Evolutionary conservation across 2,113 vertebrate genomes (phyloP), one percentile per base, ranked within the genome.

Genomic region (Callipepla californica): DNA sequence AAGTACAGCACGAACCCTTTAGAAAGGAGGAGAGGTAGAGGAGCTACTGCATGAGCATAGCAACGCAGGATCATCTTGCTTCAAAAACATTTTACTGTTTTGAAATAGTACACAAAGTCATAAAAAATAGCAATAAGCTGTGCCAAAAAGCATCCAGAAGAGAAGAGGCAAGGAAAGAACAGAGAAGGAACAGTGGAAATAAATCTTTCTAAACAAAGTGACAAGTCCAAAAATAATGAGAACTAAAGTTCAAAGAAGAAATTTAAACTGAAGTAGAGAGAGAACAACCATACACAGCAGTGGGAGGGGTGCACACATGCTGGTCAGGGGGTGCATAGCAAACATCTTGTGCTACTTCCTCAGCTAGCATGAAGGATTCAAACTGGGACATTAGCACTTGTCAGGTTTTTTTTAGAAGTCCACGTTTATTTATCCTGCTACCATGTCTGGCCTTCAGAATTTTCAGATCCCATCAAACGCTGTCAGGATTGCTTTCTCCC

Each of bases 181-280:
- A 96, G 94, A 97, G 95, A 96, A 97, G 95, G 89, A 97, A 92
- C 95, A 94, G 23, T 95, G 96, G 95, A 97, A 98, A 97, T 94
- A 97, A 97, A 97, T 96, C 96, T 97, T 98, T 97, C 96, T 96
- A 97, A 97, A 97, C 92, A 93, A 96, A 97, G 95, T 94, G 96
- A 96, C 34, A 96, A 69, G 96, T 98, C 97, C 97, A 98, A 98
- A 97, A 98, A 97, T 97, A 98, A 98, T 97, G 96, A 97, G 96
- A 96, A 96, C 95, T 94, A 65, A 98, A 97, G 94, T 97, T 98
- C 96, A 97, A 97, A 97, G 96, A 95, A 95, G 96, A 96, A 96
- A 96, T 97, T 96, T 94, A 97, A 97, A 94, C 96, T 93, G 93
- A 95, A 96, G 95, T 38, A 82, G 87, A 95, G 86, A 63, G 91